Conservation (phyloP, 2,113 vertebrate genomes). For the Acrocephalus arundinaceus region DNA sequence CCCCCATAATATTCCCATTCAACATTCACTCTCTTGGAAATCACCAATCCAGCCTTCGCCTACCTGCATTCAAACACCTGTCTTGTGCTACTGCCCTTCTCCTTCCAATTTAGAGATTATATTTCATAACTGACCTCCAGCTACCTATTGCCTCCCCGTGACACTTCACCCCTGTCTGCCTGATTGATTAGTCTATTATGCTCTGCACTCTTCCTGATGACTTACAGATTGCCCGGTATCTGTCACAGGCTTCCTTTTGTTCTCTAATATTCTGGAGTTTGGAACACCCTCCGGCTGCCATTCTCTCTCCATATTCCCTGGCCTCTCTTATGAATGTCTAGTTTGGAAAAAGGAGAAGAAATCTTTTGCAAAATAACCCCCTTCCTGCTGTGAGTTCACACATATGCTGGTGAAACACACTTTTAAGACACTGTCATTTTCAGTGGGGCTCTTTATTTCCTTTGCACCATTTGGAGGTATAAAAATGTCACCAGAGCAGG, state of each 20-base stretch:
- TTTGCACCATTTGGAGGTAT: constrained; percentile 1
- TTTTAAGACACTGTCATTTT: not conserved
- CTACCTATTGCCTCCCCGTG: not conserved
- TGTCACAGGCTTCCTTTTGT: constrained; percentile 11
- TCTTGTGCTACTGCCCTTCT: not conserved
- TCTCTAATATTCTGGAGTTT: constrained; percentile 15
- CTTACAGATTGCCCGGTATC: constrained; percentile 6
- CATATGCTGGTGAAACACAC: not conserved
- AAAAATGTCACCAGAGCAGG: not conserved
- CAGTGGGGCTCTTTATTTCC: constrained; percentile 20
- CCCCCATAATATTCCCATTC: not conserved
- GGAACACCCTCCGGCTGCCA: not conserved
- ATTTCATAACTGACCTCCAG: constrained; percentile 56
- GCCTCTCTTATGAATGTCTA: not conserved
- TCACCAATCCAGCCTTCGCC: not conserved
- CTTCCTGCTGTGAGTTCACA: not conserved
- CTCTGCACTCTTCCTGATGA: constrained; percentile 11
- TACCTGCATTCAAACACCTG: not conserved
- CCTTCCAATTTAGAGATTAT: constrained; percentile 2
- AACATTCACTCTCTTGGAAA: not conserved
- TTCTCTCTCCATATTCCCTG: not conserved
- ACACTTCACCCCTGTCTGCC: constrained; percentile 46
- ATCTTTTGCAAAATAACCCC: not conserved
- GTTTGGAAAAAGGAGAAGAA: not conserved
- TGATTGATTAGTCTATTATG: constrained; percentile 54